Conservation (phyloP, 1,140 invertebrate genomes). For the Drosophila repleta region DNA sequence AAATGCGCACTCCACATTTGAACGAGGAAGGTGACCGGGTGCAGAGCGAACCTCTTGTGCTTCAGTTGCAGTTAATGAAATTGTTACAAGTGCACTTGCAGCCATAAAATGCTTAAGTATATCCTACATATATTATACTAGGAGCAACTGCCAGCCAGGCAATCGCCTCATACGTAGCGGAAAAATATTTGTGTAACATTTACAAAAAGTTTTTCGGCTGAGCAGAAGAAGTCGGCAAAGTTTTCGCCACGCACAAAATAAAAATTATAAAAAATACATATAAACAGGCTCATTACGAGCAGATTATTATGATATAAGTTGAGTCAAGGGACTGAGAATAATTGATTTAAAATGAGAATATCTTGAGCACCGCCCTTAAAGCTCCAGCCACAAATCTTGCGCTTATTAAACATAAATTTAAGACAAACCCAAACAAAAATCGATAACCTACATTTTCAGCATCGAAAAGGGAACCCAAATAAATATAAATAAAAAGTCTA, state of each 20-base stretch:
- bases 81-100: conserved; percentile 56
- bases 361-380: conserved; percentile 1
- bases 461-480: conserved; percentile 35
- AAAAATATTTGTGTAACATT: conserved; percentile 29
- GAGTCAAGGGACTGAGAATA: conserved; percentile 2
- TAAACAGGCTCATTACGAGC: conserved; percentile 42
- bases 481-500: conserved; percentile 24
- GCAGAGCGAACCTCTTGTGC: conserved; percentile 34
- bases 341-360: conserved; percentile 31
- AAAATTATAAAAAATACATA: conserved; percentile 1
- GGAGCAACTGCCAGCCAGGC: conserved; percentile 12
- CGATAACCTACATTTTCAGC: conserved; percentile 72
- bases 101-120: conserved; percentile 30
- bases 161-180: conserved; percentile 4
- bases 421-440: conserved; percentile 53
- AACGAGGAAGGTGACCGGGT: conserved; percentile 10
- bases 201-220: conserved; percentile 28
- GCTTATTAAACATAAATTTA: conserved; percentile 45
- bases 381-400: not conserved
- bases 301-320: conserved; percentile 28
- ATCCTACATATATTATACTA: not conserved
- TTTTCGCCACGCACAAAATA: conserved; percentile 26
- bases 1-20: conserved; percentile 44
- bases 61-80: conserved; percentile 75
- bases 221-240: conserved; percentile 32